These are phyloP conservation scores for Alethe castanea DNA, from an alignment of 2,113 vertebrate genomes.

Conservation along the genomic window DNA sequence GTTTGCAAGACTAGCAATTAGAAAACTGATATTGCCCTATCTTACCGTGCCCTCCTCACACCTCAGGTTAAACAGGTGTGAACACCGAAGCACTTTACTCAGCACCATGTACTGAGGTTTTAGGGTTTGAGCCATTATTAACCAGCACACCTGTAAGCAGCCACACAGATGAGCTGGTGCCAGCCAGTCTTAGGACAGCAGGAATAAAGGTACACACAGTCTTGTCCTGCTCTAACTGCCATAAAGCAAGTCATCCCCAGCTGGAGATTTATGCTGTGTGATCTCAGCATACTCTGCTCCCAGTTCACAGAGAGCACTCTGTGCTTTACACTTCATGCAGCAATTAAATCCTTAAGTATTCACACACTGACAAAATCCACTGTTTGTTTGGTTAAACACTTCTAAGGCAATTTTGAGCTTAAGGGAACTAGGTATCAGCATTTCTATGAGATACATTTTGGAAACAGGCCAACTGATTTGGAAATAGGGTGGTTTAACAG, in stretches of 20 bases:
- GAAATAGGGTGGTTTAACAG: conserved; percentile 25
- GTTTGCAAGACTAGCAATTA: background rate
- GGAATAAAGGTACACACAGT: background rate
- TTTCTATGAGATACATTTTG: background rate
- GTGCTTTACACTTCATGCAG: background rate
- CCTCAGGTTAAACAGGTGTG: background rate
- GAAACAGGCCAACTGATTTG: background rate
- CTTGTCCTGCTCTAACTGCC: background rate
- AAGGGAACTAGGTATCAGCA: background rate
- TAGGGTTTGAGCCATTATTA: background rate
- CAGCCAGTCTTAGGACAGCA: background rate
- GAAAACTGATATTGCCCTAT: background rate
- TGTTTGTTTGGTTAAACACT: background rate
- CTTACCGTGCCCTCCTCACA: background rate
- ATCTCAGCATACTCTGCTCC: background rate
- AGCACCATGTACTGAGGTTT: background rate
- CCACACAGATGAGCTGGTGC: background rate
- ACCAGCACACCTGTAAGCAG: background rate
- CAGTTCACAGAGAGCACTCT: background rate
- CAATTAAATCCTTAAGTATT: background rate
- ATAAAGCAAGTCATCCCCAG: background rate
- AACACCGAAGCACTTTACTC: background rate
- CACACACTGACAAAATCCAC: background rate
- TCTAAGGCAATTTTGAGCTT: conserved; percentile 5
- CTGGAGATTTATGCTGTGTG: background rate